A percentile compares a stretch with the other conserved stretches of the same genome.
Evolutionary conservation across 1,140 invertebrate genomes (phyloP).

Genomic region (Bathynomus jamesi): DNA sequence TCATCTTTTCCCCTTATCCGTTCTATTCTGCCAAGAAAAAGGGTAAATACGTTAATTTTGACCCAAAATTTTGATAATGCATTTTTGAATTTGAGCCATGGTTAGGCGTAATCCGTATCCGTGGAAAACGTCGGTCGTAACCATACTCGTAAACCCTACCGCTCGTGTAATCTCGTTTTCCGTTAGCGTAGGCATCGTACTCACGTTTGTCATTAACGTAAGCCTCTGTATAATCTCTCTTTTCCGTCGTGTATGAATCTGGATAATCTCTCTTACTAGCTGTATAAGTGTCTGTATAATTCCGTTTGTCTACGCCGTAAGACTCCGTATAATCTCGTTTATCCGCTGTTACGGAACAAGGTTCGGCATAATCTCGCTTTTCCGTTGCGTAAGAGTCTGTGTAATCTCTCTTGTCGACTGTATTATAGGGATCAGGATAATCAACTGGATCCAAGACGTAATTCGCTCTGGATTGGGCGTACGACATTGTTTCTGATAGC

Average conservation of each 20-base stretch:
- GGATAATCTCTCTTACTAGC: not conserved
- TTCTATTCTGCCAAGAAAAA: no score
- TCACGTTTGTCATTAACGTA: not conserved
- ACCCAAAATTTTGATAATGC: not conserved
- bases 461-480: conserved; percentile 54
- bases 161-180: conserved; percentile 12
- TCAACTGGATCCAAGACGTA: conserved; percentile 42
- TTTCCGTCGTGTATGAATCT: not conserved
- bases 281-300: not conserved
- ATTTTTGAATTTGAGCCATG: not conserved
- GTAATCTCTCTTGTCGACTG: not conserved
- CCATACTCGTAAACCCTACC: not conserved
- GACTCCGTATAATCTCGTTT: not conserved
- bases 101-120: not conserved
- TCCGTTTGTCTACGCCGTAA: not conserved
- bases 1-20: no score
- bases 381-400: not conserved
- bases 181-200: conserved; percentile 7
- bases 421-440: not conserved
- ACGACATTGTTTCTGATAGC: conserved; percentile 76
- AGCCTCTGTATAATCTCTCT: not conserved
- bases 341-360: not conserved
- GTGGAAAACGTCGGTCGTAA: not conserved
- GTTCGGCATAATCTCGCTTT: not conserved
- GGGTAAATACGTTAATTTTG: not conserved